Percentiles rank a stretch among this genome's conserved stretches.
Conservation (phyloP, 1,140 invertebrate species). For the Zaprionus camerounensis region DNA sequence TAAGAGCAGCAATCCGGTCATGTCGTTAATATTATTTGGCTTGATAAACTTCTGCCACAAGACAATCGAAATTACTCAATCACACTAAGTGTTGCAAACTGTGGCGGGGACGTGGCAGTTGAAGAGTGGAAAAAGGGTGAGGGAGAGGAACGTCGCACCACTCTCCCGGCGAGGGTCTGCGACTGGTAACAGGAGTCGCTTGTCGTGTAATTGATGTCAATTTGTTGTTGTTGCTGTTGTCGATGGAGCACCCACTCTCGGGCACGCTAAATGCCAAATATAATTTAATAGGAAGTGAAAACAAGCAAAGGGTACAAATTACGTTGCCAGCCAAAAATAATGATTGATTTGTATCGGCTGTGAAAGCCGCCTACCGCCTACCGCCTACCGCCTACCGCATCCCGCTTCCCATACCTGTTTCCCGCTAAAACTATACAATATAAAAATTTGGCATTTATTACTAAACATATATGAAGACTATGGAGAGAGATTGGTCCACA, state of each 20-base stretch:
- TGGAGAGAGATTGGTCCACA: conserved; percentile 4
- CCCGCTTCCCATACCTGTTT: not conserved
- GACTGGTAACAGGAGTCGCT: conserved; percentile 65
- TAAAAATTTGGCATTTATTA: conserved; percentile 60
- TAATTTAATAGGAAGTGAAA: conserved; percentile 83
- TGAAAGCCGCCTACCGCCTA: conserved; percentile 51
- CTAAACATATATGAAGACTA: conserved; percentile 29
- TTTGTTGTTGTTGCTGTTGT: conserved; percentile 47
- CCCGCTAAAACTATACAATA: conserved; percentile 6
- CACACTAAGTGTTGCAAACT: conserved; percentile 47
- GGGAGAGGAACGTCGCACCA: conserved; percentile 56
- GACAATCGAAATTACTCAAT: conserved; percentile 83
- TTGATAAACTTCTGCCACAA: conserved; percentile 83
- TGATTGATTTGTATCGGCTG: conserved; percentile 80
- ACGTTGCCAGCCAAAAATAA: conserved; percentile 63
- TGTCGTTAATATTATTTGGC: conserved; percentile 82
- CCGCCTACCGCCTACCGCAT: no score
- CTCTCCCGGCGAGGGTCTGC: not conserved
- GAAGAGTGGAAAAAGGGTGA: conserved; percentile 1
- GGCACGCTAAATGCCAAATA: conserved; percentile 79
- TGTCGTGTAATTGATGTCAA: conserved; percentile 78
- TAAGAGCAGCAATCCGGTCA: conserved; percentile 58
- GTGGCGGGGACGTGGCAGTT: conserved; percentile 9
- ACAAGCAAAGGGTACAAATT: conserved; percentile 80
- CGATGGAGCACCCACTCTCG: conserved; percentile 64